Evolutionary conservation across 2,113 vertebrate species (phyloP), one percentile per base, ranked within the genome.

Genomic region (Vulpes ferrilata): DNA sequence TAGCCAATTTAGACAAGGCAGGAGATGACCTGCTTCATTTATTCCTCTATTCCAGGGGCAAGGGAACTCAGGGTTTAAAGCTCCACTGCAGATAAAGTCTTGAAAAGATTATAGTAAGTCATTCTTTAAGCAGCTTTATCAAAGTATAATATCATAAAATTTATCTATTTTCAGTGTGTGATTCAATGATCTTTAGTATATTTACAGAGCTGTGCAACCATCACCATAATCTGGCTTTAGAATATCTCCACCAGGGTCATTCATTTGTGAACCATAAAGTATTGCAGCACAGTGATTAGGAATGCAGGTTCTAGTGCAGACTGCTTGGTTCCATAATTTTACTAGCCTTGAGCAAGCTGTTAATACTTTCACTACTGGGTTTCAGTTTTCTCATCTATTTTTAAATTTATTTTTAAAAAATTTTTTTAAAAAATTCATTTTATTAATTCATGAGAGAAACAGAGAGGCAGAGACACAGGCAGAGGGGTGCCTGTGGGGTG

Each of bases 141-240:
- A 62, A 92, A 65, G 19, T 88, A 71, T 88, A 89, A 95, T 59
- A 59, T 73, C 32, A 60, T 65, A 80, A 93, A 90, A 74, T 43
- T 57, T 20, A 53, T 9, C 30, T 16, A 76, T 20, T 74, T 59
- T 38, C 86, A 80, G 48, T 57, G 7, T 57, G 35, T 2, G 81
- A n/a, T 82, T 73, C 11, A 82, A 32, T 35, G 74, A 35, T 83
- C 71, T 59, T 83, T 79, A 74, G 79, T 65, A 73, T 90, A 60
- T 81, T 73, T 59, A 16, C 65, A 53, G 74, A 93, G 71, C 2
- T 74, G 43, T 60, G 25, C 32, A 59, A 71, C 10, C 9, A 32
- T 57, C 67, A 69, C 10, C 51, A 60, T 11, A 43, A 78, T 57
- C 25, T 51, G 55, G 19, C 60, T 86, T 57, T 74, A 88, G 32